Conservation (phyloP, 2,797 vertebrate genomes). For the Pyrocephalus nanus region DNA sequence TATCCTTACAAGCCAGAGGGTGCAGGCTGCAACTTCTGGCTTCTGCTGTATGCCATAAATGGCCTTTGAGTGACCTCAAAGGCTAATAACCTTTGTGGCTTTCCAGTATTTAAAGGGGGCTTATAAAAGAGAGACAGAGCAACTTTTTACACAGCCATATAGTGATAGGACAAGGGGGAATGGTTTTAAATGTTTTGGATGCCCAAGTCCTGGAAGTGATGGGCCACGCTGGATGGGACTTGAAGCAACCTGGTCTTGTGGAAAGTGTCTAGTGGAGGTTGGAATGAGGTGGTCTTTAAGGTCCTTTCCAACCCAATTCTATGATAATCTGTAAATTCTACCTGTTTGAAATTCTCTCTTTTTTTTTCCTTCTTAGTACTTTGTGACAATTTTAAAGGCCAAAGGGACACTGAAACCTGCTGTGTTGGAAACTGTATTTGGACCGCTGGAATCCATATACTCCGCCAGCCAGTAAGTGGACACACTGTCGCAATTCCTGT, state of each 20-base stretch:
- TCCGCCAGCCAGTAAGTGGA: slow-evolving; percentile 89
- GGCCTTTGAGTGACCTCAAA: not conserved
- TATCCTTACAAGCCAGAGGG: not conserved
- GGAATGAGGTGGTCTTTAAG: not conserved
- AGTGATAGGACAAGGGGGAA: not conserved
- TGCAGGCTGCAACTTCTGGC: not conserved
- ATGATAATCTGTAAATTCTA: not conserved
- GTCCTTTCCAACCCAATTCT: not conserved
- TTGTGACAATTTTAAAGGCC: slow-evolving; percentile 91
- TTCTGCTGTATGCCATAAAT: not conserved
- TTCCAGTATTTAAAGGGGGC: not conserved
- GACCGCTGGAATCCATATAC: slow-evolving; percentile 87
- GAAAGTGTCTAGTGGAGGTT: not conserved
- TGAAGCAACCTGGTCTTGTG: not conserved
- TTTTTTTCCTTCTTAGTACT: slow-evolving; percentile 80
- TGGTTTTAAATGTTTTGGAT: not conserved
- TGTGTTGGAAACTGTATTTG: slow-evolving; percentile 86
- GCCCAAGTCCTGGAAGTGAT: not conserved
- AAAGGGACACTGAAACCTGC: slow-evolving; percentile 86
- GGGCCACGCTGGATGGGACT: not conserved
- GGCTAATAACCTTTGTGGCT: not conserved
- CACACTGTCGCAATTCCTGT: not conserved
- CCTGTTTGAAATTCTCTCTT: not conserved
- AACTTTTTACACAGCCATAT: not conserved
- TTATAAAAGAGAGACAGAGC: not conserved